phyloP scores from a whole-genome alignment of 2,888 invertebrate genomes.

The Eurois occulta region DNA sequence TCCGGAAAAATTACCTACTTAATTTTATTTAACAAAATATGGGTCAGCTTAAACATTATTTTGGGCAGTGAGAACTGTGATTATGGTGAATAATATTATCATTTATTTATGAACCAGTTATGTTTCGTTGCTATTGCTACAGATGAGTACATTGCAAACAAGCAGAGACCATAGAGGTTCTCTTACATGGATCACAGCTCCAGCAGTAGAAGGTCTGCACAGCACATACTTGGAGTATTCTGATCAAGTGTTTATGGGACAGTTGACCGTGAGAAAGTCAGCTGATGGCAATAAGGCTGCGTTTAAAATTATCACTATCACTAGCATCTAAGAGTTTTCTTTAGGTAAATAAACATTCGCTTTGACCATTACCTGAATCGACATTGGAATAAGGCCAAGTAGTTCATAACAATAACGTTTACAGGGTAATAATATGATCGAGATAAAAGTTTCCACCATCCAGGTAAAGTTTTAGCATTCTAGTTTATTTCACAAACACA shows the following conservation, averaged over 20 bases:
- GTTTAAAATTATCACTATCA: neutral
- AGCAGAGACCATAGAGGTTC: neutral
- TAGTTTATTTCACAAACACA: neutral
- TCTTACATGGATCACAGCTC: neutral
- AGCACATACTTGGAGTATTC: neutral
- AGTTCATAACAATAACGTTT: conserved; percentile 3
- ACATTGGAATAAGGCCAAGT: conserved; percentile 9
- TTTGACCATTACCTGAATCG: neutral
- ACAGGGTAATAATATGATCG: conserved; percentile 8
- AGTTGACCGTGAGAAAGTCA: neutral
- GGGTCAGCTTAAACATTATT: conserved; percentile 9
- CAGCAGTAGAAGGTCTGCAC: neutral
- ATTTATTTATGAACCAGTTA: conserved; percentile 16
- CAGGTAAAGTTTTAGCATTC: conserved; percentile 8
- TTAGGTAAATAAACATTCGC: neutral
- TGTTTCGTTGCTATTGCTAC: neutral
- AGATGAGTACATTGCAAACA: neutral
- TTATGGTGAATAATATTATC: conserved; percentile 7
- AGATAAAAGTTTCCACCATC: neutral
- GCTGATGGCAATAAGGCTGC: neutral
- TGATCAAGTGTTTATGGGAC: neutral
- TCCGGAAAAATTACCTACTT: conserved; percentile 44
- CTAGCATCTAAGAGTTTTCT: neutral
- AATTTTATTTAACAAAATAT: conserved; percentile 41
- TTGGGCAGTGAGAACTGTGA: conserved; percentile 8